phyloP scores from a whole-genome alignment of 2,113 vertebrate species.

The Macquaria ambigua region DNA sequence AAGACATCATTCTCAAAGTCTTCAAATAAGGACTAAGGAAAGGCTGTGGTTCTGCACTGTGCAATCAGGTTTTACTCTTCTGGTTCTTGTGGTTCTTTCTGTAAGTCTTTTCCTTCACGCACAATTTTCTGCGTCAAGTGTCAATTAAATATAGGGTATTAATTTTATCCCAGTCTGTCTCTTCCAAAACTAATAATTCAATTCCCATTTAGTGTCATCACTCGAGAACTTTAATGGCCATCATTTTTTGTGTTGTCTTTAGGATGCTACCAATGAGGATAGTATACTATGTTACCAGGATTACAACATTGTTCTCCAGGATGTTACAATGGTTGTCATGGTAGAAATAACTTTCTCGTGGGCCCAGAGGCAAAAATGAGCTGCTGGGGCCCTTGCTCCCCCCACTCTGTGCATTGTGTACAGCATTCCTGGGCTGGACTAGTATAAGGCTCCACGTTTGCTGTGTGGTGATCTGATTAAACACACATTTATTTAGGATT shows the following conservation, averaged over 20 bases:
- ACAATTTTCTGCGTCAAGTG: constrained; percentile 2
- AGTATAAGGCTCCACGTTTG: neutral
- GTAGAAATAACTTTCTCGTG: neutral
- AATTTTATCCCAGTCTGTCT: neutral
- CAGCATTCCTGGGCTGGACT: neutral
- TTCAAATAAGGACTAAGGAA: constrained; percentile 18
- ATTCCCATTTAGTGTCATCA: neutral
- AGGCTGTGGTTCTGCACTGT: neutral
- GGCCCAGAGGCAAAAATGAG: neutral
- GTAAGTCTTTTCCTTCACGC: neutral
- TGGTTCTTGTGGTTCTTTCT: constrained; percentile 2
- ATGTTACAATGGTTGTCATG: neutral
- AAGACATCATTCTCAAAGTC: constrained; percentile 66
- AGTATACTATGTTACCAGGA: neutral
- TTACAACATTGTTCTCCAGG: neutral
- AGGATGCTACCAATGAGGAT: neutral
- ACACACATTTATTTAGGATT: neutral
- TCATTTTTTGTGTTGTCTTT: neutral
- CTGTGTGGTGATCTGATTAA: neutral
- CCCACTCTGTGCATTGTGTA: too few relatives aligned
- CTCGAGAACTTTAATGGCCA: neutral
- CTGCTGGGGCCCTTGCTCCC: neutral
- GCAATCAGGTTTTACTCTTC: constrained; percentile 14
- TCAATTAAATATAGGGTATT: too few relatives aligned
- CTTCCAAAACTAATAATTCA: constrained; percentile 9